These are phyloP conservation scores for Florisuga fusca DNA, from an alignment of 2,797 vertebrate species.

Conservation along the genomic window DNA sequence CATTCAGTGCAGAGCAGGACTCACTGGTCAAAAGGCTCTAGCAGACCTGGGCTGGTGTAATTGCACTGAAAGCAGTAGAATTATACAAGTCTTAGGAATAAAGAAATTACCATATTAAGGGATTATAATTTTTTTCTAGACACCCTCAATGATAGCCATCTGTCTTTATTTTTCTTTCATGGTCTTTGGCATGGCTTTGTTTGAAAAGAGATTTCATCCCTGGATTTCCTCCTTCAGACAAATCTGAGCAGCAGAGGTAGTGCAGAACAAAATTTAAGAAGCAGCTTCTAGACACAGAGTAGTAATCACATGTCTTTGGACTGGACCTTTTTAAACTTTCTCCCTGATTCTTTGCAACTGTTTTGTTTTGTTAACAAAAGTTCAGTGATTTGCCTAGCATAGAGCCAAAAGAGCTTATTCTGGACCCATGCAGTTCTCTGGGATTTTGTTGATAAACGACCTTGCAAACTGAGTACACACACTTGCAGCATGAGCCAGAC, in stretches of 20 bases:
- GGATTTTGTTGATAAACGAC: slow-evolving; percentile 31
- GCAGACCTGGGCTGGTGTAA: not conserved
- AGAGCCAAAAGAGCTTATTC: slow-evolving; percentile 9
- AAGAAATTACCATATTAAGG: not conserved
- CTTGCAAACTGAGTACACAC: not conserved
- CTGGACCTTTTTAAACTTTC: not conserved
- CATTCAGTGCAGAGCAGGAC: not conserved
- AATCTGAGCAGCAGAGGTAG: slow-evolving; percentile 21
- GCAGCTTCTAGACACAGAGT: not conserved
- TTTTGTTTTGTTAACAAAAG: slow-evolving; percentile 9
- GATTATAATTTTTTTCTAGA: not conserved
- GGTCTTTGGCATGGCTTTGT: not conserved
- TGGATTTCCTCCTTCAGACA: slow-evolving; percentile 47
- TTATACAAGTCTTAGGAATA: not conserved
- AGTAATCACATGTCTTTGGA: not conserved
- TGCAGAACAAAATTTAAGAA: slow-evolving; percentile 22
- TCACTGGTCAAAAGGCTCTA: not conserved
- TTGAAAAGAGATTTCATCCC: not conserved
- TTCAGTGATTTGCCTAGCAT: slow-evolving; percentile 3
- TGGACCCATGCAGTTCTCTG: not conserved
- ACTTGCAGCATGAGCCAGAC: not conserved
- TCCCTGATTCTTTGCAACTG: not conserved
- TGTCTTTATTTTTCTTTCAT: not conserved
- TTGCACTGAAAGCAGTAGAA: not conserved
- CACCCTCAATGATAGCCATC: not conserved